phyloP scores from a whole-genome alignment of 2,113 vertebrate genomes.

The Elephantulus edwardii region DNA sequence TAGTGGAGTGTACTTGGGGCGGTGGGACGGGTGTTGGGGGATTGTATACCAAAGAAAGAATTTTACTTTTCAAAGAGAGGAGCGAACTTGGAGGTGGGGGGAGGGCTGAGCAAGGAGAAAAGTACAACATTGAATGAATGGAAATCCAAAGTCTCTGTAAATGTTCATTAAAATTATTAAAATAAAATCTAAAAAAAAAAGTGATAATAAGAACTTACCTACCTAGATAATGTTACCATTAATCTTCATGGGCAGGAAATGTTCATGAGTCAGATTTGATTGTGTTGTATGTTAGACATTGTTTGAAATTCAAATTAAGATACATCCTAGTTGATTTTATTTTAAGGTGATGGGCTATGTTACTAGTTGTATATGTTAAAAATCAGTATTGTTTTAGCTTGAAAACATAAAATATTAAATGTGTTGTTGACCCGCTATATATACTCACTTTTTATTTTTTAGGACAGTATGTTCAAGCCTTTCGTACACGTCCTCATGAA shows the following conservation, averaged over 20 bases:
- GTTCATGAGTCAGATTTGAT: neutral
- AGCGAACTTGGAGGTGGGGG: too few relatives aligned
- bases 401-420: neutral
- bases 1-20: too few relatives aligned
- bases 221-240: constrained; percentile 15
- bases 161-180: too few relatives aligned
- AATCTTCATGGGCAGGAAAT: neutral
- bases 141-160: too few relatives aligned
- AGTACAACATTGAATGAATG: too few relatives aligned
- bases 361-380: neutral
- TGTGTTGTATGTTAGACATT: neutral
- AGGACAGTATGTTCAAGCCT: constrained; percentile 98
- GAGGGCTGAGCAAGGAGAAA: too few relatives aligned
- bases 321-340: neutral
- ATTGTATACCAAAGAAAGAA: too few relatives aligned
- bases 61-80: too few relatives aligned
- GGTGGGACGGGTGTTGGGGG: too few relatives aligned
- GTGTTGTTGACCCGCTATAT: neutral
- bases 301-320: constrained; percentile 26
- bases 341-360: neutral
- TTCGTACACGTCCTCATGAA: constrained; percentile 87
- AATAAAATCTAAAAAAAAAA: constrained; percentile 25
- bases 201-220: constrained; percentile 36
- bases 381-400: constrained; percentile 3
- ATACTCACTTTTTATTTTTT: constrained; percentile 51